Evolutionary conservation across 2,888 invertebrate genomes (phyloP), one percentile per base, ranked within the genome.

Genomic region (Microctonus brassicae): DNA sequence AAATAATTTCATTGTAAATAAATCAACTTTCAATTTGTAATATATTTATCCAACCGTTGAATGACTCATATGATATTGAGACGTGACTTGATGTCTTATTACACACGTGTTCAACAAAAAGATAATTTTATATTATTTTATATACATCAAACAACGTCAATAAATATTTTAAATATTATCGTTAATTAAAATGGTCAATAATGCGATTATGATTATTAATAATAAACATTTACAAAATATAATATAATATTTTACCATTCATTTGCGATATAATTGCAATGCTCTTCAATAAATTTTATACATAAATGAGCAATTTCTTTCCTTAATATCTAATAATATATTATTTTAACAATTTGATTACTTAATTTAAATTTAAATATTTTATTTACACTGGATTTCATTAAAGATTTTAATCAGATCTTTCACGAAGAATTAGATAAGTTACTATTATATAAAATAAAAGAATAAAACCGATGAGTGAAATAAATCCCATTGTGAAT

Each of bases 61-160:
- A 47, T 47, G 47, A 47, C 47, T 47, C 47, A 47, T 47, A 17
- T 47, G 47, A 47, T 47, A 47, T 47, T 47, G 47, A 47, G 47
- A 47, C 17, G 17, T 47, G 47, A 47, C 47, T 47, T 47, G 20
- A 47, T 47, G 20, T n/a, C 47, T 47, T 47, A 47, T 47, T 47
- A n/a, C 47, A 47, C 47, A 47, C 47, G 47, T n/a, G 9, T 47
- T 47, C 17, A 47, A 47, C 17, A 20, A 47, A 47, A 17, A 47
- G 17, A 47, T 47, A 47, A 47, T 47, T 47, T 47, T n/a, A 47
- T 47, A 29, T 29, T 29, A 47, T 47, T 17, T 47, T n/a, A 47
- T 17, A 20, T 47, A 7, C 47, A 47, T 47, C 47, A 47, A 17
- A 47, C 17, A 47, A 47, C 17, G 47, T 47, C 47, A 47, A 47